Evolutionary conservation across 2,113 vertebrate genomes (phyloP).

Genomic region (Salminus brasiliensis): DNA sequence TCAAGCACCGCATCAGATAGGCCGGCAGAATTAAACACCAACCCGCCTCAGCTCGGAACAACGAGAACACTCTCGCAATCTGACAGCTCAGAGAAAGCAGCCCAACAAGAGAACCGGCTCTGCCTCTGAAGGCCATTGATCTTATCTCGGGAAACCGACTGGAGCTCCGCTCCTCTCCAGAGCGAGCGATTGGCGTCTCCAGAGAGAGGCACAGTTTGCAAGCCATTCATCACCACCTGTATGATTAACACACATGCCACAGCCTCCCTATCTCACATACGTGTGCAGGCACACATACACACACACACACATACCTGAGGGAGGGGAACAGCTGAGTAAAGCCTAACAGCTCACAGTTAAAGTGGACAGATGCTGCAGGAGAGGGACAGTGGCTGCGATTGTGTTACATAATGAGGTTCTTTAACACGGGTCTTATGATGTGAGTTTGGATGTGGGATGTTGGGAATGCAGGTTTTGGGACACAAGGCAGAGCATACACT

Average conservation of each 20-base stretch:
- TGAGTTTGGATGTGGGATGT: not conserved
- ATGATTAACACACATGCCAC: constrained; percentile 3
- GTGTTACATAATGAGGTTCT: not conserved
- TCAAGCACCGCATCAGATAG: constrained; percentile 24
- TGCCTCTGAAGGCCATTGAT: constrained; percentile 42
- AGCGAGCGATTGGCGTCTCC: not conserved
- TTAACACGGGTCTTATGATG: not conserved
- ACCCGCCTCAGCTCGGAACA: constrained; percentile 24
- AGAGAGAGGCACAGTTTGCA: constrained; percentile 16
- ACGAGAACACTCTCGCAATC: constrained; percentile 1
- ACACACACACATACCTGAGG: not conserved
- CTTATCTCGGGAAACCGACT: constrained; percentile 20
- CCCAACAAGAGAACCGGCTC: constrained; percentile 22
- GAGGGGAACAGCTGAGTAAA: not conserved
- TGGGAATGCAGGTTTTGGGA: not conserved
- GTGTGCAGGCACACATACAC: not conserved
- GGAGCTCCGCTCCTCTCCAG: constrained; percentile 5
- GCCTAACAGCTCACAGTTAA: not conserved
- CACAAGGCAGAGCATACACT: not conserved
- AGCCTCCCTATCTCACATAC: not conserved
- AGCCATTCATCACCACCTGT: constrained; percentile 39
- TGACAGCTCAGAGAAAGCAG: constrained; percentile 9
- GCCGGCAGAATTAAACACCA: not conserved
- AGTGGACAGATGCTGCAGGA: not conserved
- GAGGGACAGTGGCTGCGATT: not conserved